Base-by-base conservation (phyloP, 2,113 vertebrate species). In the Gracilinanus agilis region DNA sequence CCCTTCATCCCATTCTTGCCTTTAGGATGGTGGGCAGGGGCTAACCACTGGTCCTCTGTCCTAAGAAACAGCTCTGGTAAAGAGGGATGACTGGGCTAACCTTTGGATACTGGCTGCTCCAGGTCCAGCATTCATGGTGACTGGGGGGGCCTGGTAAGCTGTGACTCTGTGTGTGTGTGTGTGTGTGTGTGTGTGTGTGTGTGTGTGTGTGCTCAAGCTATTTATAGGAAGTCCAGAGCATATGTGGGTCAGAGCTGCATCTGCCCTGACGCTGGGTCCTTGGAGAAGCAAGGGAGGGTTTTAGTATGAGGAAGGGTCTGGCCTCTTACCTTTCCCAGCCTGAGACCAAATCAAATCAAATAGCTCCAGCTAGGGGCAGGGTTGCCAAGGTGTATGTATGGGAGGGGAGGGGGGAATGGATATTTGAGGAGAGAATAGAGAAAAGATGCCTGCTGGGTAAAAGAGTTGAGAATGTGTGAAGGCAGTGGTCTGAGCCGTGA, bases 231-330 rank as follows among this genome's bases (percentile, higher is more conserved):
- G 93, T 25, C 58, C 44, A 5, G 54, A 90, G 58, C 49, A 0
- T 94, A 96, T 95, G 91, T 97, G 97, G 97, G 95, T 97, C 96
- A 94, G 83, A 56, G 91, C 91, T 24, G 92, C 53, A 24, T 40
- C n/a, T 40, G 0, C 11, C 5, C 90, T 0, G 67, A n/a, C 9
- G 21, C 2, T 6, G 54, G 90, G 90, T 24, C 44, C 21, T 54
- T 44, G 12, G 10, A 44, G 90, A 91, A 25, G n/a, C 24, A 5
- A 25, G 54, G 54, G 23, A 25, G 53, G 34, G 54, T 54, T 6
- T 54, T 44, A n/a, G 21, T 34, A n/a, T 19, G 7, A 34, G n/a
- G 67, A 13, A 23, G 34, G 67, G 34, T 83, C 67, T 40, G 67
- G 34, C 67, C 6, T n/a, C 34, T 83, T 40, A 40, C 67, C n/a